These are phyloP conservation scores for Cephus spinipes DNA, from an alignment of 2,888 invertebrate species.

Conservation along the genomic window DNA sequence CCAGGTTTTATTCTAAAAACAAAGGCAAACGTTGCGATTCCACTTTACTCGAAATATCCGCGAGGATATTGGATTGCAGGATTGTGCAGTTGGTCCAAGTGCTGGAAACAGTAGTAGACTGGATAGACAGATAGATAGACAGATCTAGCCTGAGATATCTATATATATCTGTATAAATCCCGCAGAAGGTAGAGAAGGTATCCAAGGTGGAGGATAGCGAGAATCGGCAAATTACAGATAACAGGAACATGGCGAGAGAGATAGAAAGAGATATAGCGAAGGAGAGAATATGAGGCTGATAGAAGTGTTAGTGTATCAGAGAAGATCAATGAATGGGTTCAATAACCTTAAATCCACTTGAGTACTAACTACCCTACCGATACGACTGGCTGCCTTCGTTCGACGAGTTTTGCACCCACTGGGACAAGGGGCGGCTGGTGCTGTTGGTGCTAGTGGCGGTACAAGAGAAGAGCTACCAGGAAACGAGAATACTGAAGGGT, in stretches of 20 bases:
- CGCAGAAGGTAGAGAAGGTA: not conserved
- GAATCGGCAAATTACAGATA: not conserved
- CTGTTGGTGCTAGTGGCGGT: not conserved
- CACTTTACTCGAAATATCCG: not conserved
- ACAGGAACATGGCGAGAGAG: not conserved
- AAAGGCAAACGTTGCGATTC: not conserved
- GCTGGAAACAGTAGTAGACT: not conserved
- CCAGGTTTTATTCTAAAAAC: too few relatives aligned
- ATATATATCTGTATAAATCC: not conserved
- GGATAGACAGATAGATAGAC: not conserved
- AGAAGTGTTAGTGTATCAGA: not conserved
- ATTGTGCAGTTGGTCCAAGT: not conserved
- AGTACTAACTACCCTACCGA: constrained; percentile 41
- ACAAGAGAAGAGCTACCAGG: not conserved
- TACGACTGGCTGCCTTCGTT: constrained; percentile 50
- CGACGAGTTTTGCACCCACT: constrained; percentile 29
- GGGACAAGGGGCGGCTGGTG: not conserved
- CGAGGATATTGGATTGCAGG: not conserved
- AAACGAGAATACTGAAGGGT: not conserved
- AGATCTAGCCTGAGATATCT: not conserved
- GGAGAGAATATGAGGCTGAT: not conserved
- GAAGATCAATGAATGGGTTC: constrained; percentile 62
- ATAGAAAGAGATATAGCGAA: not conserved
- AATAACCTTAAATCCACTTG: constrained; percentile 64
- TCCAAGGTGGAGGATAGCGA: not conserved